These are phyloP conservation scores for Chaetodon trifascialis DNA, from an alignment of 2,113 vertebrate species.

Conservation along the genomic window DNA sequence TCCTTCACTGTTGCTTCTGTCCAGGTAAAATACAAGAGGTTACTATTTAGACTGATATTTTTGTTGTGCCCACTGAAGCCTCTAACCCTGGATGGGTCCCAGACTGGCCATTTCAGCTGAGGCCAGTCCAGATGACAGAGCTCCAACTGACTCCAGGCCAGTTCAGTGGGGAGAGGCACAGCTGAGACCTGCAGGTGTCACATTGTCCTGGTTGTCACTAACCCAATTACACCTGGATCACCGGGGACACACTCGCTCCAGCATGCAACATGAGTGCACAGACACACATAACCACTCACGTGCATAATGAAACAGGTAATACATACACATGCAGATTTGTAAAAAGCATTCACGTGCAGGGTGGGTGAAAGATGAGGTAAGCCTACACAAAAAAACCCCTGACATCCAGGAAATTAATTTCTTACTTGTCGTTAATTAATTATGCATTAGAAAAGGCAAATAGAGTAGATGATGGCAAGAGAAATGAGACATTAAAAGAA, in stretches of 20 bases:
- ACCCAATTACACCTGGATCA: slow-evolving; percentile 79
- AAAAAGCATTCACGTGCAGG: slow-evolving; percentile 1
- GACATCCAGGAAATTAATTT: slow-evolving; percentile 65
- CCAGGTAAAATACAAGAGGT: slow-evolving; percentile 54
- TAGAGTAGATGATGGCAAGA: slow-evolving; percentile 50
- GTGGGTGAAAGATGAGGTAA: slow-evolving; percentile 46
- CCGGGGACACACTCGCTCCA: slow-evolving; percentile 48
- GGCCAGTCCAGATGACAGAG: slow-evolving; percentile 71
- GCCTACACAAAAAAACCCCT: background rate
- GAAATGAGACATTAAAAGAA: slow-evolving; percentile 59
- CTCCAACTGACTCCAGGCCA: slow-evolving; percentile 79
- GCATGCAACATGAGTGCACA: slow-evolving; percentile 36
- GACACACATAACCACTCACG: slow-evolving; percentile 25
- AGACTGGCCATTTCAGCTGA: slow-evolving; percentile 47
- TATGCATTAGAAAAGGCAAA: slow-evolving; percentile 66
- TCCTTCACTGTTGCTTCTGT: slow-evolving; percentile 26
- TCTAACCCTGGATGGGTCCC: slow-evolving; percentile 63
- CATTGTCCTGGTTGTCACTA: slow-evolving; percentile 81
- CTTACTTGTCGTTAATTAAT: slow-evolving; percentile 64
- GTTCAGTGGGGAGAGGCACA: slow-evolving; percentile 68
- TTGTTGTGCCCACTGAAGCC: slow-evolving; percentile 28
- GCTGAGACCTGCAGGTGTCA: slow-evolving; percentile 80
- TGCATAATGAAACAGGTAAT: slow-evolving; percentile 10
- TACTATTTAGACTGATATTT: slow-evolving; percentile 57
- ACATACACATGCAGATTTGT: slow-evolving; percentile 20